A percentile compares a stretch with the other conserved stretches of the same genome.
phyloP scores from a whole-genome alignment of 2,113 vertebrate genomes.

The Pleuronectes platessa region DNA sequence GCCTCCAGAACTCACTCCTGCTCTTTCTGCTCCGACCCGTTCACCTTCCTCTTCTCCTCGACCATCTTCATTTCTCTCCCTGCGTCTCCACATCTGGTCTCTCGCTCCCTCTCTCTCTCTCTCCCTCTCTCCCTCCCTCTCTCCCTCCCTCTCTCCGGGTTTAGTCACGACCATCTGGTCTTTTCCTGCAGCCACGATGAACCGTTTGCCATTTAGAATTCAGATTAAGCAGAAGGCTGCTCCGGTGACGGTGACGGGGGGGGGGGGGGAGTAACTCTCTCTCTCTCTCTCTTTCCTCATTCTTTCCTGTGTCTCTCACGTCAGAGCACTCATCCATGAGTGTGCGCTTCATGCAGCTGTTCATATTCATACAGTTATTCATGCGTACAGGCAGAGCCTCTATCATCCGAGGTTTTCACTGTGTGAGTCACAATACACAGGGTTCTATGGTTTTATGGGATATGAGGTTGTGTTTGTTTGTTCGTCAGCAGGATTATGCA shows the following conservation, averaged over 20 bases:
- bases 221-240: conserved; percentile 56
- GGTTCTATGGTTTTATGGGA: too few relatives aligned
- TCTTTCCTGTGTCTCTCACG: background rate
- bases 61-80: background rate
- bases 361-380: background rate
- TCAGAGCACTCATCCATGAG: background rate
- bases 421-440: background rate
- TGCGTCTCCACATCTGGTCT: conserved; percentile 44
- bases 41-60: background rate
- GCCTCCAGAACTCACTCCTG: background rate
- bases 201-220: conserved; percentile 66
- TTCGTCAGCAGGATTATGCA: too few relatives aligned
- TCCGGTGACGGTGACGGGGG: background rate
- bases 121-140: background rate
- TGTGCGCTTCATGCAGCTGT: conserved; percentile 13
- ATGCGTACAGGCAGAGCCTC: background rate
- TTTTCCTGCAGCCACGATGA: conserved; percentile 46
- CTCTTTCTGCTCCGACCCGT: conserved; percentile 7
- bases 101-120: background rate
- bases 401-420: too few relatives aligned
- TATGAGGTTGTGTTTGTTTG: too few relatives aligned
- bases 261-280: background rate
- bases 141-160: conserved; percentile 20
- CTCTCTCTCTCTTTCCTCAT: background rate
- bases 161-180: conserved; percentile 69